Evolutionary conservation across 2,888 invertebrate genomes (phyloP).

Genomic region (Limenitis arthemis): DNA sequence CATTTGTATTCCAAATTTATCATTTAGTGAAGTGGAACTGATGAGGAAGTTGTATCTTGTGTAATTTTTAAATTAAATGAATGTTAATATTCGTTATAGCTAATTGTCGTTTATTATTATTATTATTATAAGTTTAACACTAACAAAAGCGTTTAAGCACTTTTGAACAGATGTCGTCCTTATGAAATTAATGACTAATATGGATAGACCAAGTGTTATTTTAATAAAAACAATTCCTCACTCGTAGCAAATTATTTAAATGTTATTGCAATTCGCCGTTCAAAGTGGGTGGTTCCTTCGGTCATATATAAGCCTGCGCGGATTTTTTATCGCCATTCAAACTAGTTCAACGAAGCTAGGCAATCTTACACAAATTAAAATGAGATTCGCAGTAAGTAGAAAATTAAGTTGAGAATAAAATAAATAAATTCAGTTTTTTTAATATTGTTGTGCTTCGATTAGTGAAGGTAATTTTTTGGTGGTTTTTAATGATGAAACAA

Average conservation of each 20-base stretch:
- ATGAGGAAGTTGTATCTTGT: background rate
- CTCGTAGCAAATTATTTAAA: conserved; percentile 54
- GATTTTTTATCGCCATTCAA: conserved; percentile 60
- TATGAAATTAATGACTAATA: conserved; percentile 15
- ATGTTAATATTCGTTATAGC: background rate
- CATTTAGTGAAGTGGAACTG: too few species aligned
- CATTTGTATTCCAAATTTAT: too few species aligned
- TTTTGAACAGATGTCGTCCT: conserved; percentile 14
- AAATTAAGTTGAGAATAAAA: conserved; percentile 11
- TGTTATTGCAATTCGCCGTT: conserved; percentile 50
- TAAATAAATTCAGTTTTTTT: conserved; percentile 2
- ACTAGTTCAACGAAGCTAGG: conserved; percentile 58
- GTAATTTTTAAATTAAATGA: background rate
- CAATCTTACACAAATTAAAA: conserved; percentile 34
- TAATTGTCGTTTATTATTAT: background rate
- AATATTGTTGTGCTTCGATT: background rate
- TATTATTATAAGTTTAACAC: background rate
- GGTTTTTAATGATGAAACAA: conserved; percentile 1
- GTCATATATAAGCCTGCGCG: conserved; percentile 58
- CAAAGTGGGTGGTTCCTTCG: conserved; percentile 57
- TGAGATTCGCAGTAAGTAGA: conserved; percentile 56
- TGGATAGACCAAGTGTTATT: conserved; percentile 27
- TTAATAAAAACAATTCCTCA: conserved; percentile 34
- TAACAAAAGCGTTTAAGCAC: conserved; percentile 9
- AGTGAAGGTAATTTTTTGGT: conserved; percentile 2